Evolutionary conservation across 2,113 vertebrate genomes (phyloP).

Genomic region (Podocnemis expansa): DNA sequence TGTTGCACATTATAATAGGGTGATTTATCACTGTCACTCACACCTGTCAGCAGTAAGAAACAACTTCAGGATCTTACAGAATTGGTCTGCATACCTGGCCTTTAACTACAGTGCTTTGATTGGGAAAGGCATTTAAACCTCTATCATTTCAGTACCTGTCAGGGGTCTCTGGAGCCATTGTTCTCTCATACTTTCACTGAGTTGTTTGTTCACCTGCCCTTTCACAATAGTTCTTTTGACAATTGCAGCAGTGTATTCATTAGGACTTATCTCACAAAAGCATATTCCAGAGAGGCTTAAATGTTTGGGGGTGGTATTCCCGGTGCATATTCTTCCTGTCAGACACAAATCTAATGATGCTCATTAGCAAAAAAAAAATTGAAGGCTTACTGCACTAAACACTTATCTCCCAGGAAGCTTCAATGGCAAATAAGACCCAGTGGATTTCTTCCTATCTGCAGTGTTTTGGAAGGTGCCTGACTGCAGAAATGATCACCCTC

Average conservation of each 20-base stretch:
- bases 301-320: not conserved
- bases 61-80: not conserved
- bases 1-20: slow-evolving; percentile 51
- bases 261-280: slow-evolving; percentile 35
- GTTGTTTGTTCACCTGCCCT: not conserved
- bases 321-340: slow-evolving; percentile 4
- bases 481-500: not conserved
- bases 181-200: not conserved
- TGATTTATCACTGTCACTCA: slow-evolving; percentile 57
- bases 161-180: not conserved
- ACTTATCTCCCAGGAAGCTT: not conserved
- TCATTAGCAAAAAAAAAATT: slow-evolving; percentile 46
- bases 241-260: slow-evolving; percentile 13
- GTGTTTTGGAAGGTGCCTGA: not conserved
- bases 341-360: slow-evolving; percentile 2
- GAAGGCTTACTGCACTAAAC: slow-evolving; percentile 1
- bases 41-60: slow-evolving; percentile 17
- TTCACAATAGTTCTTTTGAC: slow-evolving; percentile 20
- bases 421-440: slow-evolving; percentile 32
- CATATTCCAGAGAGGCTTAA: slow-evolving; percentile 26
- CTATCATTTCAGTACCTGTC: not conserved
- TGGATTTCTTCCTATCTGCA: not conserved
- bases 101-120: not conserved
- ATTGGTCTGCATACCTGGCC: not conserved
- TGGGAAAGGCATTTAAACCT: slow-evolving; percentile 22